phyloP scores from a whole-genome alignment of 1,140 invertebrate species.

The Cardiocondyla obscurior region DNA sequence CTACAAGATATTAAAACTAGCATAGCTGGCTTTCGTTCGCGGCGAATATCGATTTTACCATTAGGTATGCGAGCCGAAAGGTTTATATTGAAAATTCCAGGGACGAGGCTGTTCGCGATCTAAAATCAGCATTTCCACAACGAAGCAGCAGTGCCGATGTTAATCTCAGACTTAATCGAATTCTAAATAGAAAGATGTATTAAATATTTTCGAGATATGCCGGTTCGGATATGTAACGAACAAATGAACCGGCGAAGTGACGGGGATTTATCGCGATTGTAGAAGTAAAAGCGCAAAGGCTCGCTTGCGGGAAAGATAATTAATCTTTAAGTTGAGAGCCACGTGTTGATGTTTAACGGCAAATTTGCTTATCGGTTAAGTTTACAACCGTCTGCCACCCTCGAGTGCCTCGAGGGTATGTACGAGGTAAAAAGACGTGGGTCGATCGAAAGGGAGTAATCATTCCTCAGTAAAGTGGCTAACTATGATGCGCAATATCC shows the following conservation, averaged over 20 bases:
- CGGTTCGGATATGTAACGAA: not conserved
- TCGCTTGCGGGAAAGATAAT: not conserved
- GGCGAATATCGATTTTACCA: slow-evolving; percentile 15
- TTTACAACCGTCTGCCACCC: slow-evolving; percentile 12
- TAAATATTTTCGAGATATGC: not conserved
- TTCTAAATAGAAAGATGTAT: not conserved
- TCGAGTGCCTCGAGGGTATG: not conserved
- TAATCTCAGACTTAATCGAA: not conserved
- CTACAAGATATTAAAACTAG: slow-evolving; percentile 10
- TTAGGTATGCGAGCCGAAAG: not conserved
- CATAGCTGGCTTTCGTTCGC: not conserved
- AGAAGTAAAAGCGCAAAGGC: not conserved
- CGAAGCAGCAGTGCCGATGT: not conserved
- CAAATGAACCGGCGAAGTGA: not conserved
- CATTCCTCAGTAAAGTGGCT: slow-evolving; percentile 28
- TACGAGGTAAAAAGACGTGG: not conserved
- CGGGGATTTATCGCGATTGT: not conserved
- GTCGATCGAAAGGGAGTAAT: slow-evolving; percentile 7
- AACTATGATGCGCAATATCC: slow-evolving; percentile 33
- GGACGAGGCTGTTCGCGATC: not conserved
- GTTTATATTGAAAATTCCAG: not conserved
- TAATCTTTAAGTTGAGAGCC: not conserved
- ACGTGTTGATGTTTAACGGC: not conserved
- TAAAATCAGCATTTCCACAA: not conserved
- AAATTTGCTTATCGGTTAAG: slow-evolving; percentile 16